Evolutionary conservation across 2,888 invertebrate species (phyloP).

Genomic region (Synanthedon formicaeformis): DNA sequence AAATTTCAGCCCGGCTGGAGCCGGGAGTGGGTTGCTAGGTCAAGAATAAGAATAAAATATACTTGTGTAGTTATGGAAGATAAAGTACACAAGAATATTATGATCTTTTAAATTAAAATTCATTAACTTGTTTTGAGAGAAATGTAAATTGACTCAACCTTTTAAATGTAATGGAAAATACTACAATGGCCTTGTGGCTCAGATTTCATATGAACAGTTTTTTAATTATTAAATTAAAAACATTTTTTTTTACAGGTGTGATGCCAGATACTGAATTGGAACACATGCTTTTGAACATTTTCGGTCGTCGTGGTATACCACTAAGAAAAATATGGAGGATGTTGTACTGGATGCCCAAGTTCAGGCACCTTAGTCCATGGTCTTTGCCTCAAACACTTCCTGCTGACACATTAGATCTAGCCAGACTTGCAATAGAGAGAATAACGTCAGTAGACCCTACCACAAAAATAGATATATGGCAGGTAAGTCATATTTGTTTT

Average conservation of each 20-base stretch:
- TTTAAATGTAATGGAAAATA: too few species aligned
- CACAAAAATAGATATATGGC: slow-evolving; percentile 73
- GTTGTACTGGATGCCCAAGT: slow-evolving; percentile 95
- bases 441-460: slow-evolving; percentile 87
- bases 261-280: slow-evolving; percentile 93
- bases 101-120: too few species aligned
- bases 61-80: too few species aligned
- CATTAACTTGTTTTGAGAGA: too few species aligned
- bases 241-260: slow-evolving; percentile 72
- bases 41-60: too few species aligned
- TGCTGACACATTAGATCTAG: slow-evolving; percentile 79
- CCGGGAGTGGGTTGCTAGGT: too few species aligned
- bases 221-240: too few species aligned
- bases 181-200: background rate
- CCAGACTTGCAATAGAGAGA: slow-evolving; percentile 83
- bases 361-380: slow-evolving; percentile 91
- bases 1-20: too few species aligned
- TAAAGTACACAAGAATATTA: too few species aligned
- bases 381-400: slow-evolving; percentile 83
- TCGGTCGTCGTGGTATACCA: slow-evolving; percentile 82
- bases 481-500: slow-evolving; percentile 43
- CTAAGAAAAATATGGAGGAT: slow-evolving; percentile 82
- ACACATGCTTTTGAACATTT: slow-evolving; percentile 82
- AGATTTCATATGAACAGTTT: background rate
- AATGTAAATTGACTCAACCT: too few species aligned